Conservation (phyloP, 2,797 vertebrate species). For the Myotis vivesi region DNA sequence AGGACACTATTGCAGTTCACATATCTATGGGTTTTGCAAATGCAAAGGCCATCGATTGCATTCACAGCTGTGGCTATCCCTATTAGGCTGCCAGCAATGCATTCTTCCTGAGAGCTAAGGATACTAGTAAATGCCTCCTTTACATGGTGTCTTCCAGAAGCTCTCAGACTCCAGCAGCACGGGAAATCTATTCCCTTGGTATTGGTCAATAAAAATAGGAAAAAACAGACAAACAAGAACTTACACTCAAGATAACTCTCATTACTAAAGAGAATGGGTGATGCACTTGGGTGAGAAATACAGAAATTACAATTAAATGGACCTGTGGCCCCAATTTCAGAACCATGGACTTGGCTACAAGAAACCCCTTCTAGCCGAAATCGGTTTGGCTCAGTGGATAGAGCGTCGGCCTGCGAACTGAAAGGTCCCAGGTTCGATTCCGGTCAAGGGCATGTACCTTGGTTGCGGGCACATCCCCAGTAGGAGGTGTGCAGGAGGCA, state of each 20-base stretch:
- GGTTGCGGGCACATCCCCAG: too few species aligned
- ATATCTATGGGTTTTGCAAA: conserved; percentile 48
- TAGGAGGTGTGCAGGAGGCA: too few species aligned
- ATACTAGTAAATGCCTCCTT: neutral
- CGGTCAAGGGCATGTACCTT: too few species aligned
- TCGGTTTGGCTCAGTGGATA: too few species aligned
- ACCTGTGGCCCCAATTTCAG: neutral
- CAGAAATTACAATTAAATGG: neutral
- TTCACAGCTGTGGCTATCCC: conserved; percentile 20
- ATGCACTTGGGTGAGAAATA: neutral
- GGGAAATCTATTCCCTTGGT: conserved; percentile 5
- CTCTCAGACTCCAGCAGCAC: neutral
- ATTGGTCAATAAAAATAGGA: conserved; percentile 41
- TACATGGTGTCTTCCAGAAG: neutral
- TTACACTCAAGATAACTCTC: neutral
- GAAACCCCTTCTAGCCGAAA: neutral
- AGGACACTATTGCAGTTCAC: conserved; percentile 45
- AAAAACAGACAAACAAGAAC: neutral
- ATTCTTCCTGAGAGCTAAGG: neutral
- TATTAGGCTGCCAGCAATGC: neutral
- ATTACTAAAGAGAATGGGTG: neutral
- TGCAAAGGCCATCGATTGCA: neutral
- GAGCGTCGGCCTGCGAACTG: too few species aligned
- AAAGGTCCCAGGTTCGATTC: too few species aligned
- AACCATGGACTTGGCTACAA: neutral